Conservation (phyloP, 1,140 invertebrate species). For the Drosophila watanabei region DNA sequence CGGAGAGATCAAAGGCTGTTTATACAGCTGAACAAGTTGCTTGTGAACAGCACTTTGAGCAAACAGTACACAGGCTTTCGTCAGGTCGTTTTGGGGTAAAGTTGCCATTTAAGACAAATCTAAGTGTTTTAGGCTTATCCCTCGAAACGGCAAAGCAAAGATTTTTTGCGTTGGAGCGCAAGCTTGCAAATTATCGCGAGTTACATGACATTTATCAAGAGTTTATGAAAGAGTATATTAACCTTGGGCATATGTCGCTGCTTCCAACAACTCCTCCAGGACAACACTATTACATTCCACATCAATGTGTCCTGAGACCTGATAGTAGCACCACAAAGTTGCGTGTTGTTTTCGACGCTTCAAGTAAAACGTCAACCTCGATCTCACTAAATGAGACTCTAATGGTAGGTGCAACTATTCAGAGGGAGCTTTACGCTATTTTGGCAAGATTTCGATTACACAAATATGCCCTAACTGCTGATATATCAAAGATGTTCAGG, state of each 20-base stretch:
- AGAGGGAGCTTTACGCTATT: background rate
- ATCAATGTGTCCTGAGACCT: too few relatives aligned
- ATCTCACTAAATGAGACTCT: background rate
- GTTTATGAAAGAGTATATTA: too few relatives aligned
- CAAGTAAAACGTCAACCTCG: background rate
- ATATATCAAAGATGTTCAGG: background rate
- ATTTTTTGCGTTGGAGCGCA: too few relatives aligned
- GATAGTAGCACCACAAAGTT: too few relatives aligned
- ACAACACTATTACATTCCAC: too few relatives aligned
- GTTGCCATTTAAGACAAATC: background rate
- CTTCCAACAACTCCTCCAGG: too few relatives aligned
- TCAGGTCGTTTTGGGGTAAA: conserved; percentile 15
- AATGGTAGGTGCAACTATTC: background rate
- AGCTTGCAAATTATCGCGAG: too few relatives aligned
- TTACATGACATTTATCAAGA: too few relatives aligned
- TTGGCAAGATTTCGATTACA: background rate
- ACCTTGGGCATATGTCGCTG: too few relatives aligned
- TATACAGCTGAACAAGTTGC: conserved; percentile 11
- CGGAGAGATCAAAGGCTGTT: background rate
- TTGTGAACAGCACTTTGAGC: conserved; percentile 3
- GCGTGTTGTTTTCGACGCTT: too few relatives aligned
- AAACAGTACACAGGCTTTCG: background rate
- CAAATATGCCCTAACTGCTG: background rate
- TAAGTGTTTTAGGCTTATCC: too few relatives aligned
- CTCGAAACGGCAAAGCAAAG: too few relatives aligned